Conservation (phyloP, 2,797 vertebrate genomes). For the Micropoecilia bifurca region DNA sequence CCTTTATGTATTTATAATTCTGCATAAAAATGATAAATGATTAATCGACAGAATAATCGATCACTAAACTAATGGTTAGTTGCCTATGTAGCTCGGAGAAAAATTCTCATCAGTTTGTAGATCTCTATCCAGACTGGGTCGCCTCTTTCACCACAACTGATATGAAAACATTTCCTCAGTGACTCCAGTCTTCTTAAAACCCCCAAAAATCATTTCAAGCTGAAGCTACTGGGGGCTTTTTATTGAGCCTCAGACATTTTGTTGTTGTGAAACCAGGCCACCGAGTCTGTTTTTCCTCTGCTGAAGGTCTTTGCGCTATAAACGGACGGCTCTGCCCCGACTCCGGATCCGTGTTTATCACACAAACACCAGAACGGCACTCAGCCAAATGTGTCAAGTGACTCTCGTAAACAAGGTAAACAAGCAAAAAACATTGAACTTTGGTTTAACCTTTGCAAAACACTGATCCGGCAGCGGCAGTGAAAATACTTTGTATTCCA, state of each 20-base stretch:
- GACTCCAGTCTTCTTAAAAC: background rate
- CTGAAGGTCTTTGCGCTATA: background rate
- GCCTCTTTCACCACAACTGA: background rate
- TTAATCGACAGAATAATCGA: no score
- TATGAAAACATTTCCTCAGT: background rate
- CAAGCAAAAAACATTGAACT: background rate
- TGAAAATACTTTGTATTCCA: background rate
- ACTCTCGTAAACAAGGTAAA: constrained; percentile 1
- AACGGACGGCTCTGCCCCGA: background rate
- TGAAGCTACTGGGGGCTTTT: background rate
- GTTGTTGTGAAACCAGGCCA: background rate
- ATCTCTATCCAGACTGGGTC: background rate
- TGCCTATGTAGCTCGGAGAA: background rate
- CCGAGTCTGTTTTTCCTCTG: background rate
- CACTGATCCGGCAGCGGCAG: background rate
- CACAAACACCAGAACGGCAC: background rate
- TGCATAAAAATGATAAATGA: no score
- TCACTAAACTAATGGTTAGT: no score
- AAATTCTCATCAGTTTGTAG: background rate
- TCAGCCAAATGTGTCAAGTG: background rate
- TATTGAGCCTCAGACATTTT: background rate
- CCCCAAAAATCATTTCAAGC: background rate
- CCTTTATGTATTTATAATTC: no score
- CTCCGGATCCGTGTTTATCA: background rate
- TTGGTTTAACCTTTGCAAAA: constrained; percentile 2